These are phyloP conservation scores for Temnothorax ravouxi DNA, from an alignment of 2,888 invertebrate species.

Conservation along the genomic window DNA sequence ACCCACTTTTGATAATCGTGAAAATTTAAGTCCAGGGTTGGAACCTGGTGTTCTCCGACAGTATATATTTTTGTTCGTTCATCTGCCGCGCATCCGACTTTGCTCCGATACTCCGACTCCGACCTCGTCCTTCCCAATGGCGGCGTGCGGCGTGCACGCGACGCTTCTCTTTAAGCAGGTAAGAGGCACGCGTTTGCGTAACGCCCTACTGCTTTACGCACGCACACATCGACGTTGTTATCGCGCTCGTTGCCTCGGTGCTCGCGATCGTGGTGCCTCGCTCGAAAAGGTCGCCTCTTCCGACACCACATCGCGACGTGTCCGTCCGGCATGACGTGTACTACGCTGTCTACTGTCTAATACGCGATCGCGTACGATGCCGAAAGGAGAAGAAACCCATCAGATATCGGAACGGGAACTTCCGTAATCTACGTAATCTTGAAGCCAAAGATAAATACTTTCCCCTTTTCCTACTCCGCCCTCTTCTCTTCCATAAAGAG, in stretches of 20 bases:
- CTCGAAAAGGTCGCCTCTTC: neutral
- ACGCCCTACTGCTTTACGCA: neutral
- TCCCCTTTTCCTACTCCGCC: too few species aligned
- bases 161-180: neutral
- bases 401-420: too few species aligned
- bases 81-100: neutral
- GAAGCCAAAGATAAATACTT: neutral
- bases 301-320: neutral
- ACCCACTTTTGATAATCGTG: neutral
- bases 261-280: neutral
- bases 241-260: neutral
- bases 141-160: neutral
- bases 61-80: neutral
- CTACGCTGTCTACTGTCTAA: too few species aligned
- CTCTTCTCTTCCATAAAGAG: neutral
- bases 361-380: too few species aligned
- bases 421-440: neutral
- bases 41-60: neutral
- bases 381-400: neutral
- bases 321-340: neutral
- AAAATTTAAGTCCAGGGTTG: neutral
- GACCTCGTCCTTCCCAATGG: neutral
- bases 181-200: conserved; percentile 29
- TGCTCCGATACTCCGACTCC: neutral
- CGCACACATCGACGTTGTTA: conserved; percentile 15